Conservation (phyloP, 2,888 invertebrate species). For the Emesis russula region DNA sequence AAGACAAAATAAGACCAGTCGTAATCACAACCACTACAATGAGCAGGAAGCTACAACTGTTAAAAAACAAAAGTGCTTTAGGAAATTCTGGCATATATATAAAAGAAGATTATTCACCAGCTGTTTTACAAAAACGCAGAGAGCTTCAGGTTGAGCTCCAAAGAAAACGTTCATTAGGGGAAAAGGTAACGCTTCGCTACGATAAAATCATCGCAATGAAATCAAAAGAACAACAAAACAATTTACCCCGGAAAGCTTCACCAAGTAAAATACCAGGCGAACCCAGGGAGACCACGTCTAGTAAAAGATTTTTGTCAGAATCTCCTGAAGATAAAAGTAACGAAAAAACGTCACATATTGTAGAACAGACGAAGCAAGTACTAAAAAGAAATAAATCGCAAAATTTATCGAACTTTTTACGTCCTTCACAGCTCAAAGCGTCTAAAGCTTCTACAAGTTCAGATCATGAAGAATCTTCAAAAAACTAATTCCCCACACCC, state of each 20-base stretch:
- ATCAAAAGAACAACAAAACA: slow-evolving; percentile 1
- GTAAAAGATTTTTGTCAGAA: slow-evolving; percentile 1
- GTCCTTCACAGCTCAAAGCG: not conserved
- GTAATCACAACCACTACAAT: no score
- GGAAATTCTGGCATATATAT: no score
- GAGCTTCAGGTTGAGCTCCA: not conserved
- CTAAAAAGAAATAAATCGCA: slow-evolving; percentile 10
- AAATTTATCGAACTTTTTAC: slow-evolving; percentile 1
- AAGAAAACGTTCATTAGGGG: not conserved
- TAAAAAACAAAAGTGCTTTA: no score
- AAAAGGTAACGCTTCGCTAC: slow-evolving; percentile 8
- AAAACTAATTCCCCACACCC: no score
- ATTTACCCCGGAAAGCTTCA: not conserved
- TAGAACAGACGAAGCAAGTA: slow-evolving; percentile 10
- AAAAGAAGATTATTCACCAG: no score
- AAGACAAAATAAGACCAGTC: no score
- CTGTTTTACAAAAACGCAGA: not conserved
- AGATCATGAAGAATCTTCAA: not conserved
- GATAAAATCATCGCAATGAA: not conserved
- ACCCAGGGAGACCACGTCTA: not conserved
- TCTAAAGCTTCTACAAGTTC: not conserved
- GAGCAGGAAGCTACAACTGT: no score
- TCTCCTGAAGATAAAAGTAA: slow-evolving; percentile 1
- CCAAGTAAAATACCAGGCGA: not conserved
- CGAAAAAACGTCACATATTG: not conserved